Evolutionary conservation across 2,797 vertebrate species (phyloP).

Genomic region (Varecia variegata): DNA sequence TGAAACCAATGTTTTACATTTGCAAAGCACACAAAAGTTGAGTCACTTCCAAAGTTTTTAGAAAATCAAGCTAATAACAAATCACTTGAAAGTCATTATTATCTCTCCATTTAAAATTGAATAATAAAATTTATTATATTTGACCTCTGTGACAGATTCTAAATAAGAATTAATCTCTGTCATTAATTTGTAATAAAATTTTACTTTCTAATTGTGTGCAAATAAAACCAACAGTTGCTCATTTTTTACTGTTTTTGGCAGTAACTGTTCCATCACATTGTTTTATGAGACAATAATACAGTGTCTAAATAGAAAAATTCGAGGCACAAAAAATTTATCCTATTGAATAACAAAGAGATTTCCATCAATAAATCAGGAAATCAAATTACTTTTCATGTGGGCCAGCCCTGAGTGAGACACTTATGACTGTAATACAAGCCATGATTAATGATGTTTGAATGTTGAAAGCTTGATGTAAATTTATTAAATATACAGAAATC

Average conservation of each 20-base stretch:
- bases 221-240: conserved; percentile 39
- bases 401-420: neutral
- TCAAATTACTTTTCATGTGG: conserved; percentile 50
- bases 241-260: conserved; percentile 37
- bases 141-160: conserved; percentile 43
- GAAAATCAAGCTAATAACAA: neutral
- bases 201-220: conserved; percentile 32
- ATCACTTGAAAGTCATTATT: conserved; percentile 34
- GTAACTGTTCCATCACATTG: conserved; percentile 29
- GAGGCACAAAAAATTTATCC: conserved; percentile 58
- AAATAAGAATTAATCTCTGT: conserved; percentile 60
- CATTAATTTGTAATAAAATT: conserved; percentile 65
- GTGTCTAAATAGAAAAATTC: conserved; percentile 66
- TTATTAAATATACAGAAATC: conserved; percentile 41
- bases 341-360: conserved; percentile 62
- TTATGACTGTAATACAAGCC: conserved; percentile 48
- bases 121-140: conserved; percentile 22
- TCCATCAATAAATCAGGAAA: conserved; percentile 63
- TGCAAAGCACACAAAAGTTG: neutral
- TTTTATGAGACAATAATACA: conserved; percentile 65
- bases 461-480: conserved; percentile 38
- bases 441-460: conserved; percentile 55
- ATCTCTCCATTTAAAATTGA: conserved; percentile 42
- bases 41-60: neutral
- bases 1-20: neutral